phyloP scores from a whole-genome alignment of 2,797 vertebrate genomes.

The Catharus ustulatus region DNA sequence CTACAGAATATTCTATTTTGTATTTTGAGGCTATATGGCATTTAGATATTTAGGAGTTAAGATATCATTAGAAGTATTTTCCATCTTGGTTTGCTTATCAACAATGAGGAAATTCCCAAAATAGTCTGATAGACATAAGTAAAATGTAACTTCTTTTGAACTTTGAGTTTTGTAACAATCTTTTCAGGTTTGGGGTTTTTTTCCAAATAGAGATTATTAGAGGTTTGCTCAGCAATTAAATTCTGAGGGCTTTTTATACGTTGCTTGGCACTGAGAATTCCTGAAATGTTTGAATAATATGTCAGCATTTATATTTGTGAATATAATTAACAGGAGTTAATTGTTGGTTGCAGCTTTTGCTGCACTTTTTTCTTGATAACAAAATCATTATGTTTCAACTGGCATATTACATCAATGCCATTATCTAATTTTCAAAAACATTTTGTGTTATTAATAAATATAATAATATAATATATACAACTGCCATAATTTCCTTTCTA shows the following conservation, averaged over 20 bases:
- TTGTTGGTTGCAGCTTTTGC: not conserved
- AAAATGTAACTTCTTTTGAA: not conserved
- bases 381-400: not conserved
- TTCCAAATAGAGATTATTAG: not conserved
- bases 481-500: not conserved
- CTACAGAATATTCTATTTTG: not conserved
- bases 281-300: not conserved
- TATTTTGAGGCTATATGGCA: not conserved
- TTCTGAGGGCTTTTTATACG: not conserved
- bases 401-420: not conserved
- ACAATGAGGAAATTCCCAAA: not conserved
- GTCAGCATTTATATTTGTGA: not conserved
- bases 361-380: not conserved
- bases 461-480: not conserved
- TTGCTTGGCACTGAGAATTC: not conserved
- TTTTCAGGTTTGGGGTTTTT: not conserved
- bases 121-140: not conserved
- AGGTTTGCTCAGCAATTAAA: not conserved
- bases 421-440: not conserved
- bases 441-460: not conserved
- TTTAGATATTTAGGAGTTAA: not conserved
- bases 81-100: not conserved
- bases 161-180: not conserved
- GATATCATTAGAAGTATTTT: not conserved
- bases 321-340: not conserved